Base-by-base conservation (phyloP, 2,113 vertebrate species). In the Hyaena hyaena region DNA sequence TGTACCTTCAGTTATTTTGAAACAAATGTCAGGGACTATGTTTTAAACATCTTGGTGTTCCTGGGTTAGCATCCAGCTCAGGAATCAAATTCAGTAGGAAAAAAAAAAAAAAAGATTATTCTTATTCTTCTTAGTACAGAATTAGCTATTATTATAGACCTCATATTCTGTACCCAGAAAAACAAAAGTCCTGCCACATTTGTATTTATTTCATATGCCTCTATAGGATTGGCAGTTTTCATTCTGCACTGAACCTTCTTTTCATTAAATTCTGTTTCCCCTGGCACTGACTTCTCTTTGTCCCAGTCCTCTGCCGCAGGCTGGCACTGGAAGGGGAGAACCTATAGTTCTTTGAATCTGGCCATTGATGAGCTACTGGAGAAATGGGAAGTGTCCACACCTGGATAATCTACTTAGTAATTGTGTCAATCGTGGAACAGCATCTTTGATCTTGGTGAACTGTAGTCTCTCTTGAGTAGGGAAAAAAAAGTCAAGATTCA, bases 231-330 rank as follows among this genome's bases (percentile, higher is more conserved):
- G 92, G 50, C 76, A 45, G 2, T 86, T 92, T 95, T 61, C 28
- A 45, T 63, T 90, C 28, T 80, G 16, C 17, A 35, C 10, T 2
- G 7, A 35, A 71, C 10, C 12, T 89, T 43, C 17, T 94, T 82
- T 71, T 84, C 53, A 88, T 77, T 89, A 73, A 74, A 87, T 55
- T 96, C 39, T 93, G 0, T 97, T 97, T 93, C 19, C 39, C n/a
- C 26, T 83, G 43, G 73, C 77, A 53, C 39, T 61, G 39, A 50
- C 58, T 58, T 93, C 11, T 79, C 3, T 79, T 17, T 87, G 31
- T 68, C 94, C 94, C 16, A 74, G 10, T 48, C 9, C 53, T 16
- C 21, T 74, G 10, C 39, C 28, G 28, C 5, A 58, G 69, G 19
- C n/a, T 50, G 23, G 48, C 17, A 15, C 16, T 69, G 19, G 80